Evolutionary conservation across 1,140 invertebrate genomes (phyloP), one percentile per base, ranked within the genome.

Genomic region (Manduca sexta): DNA sequence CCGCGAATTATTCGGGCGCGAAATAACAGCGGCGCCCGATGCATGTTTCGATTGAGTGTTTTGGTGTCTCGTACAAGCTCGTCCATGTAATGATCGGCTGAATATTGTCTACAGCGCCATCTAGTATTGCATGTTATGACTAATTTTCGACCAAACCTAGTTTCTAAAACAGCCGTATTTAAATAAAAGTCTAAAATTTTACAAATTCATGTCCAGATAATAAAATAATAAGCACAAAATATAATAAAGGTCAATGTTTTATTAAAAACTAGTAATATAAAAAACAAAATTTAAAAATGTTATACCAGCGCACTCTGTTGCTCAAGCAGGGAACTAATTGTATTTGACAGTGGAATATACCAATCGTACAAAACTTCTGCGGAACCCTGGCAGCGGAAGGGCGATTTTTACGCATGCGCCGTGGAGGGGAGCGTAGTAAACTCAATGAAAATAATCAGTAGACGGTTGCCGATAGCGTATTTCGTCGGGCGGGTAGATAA

Each of bases 31-130:
- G 70, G 63, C 64, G 39, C 62, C 70, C 69, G 47, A 72, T 62
- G 62, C 74, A 77, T 77, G 64, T 60, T 73, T 71, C 70, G 69
- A 74, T 69, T 63, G 65, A 76, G 75, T 79, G 79, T 80, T 78
- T 80, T 78, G 69, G 56, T 49, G 42, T 46, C 38, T 31, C 30
- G 31, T 18, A 7, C 16, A 16, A 38, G 51, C 38, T 56, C 52
- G 41, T 50, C 49, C 47, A 61, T 51, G 47, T 74, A 74, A 74
- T 75, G 70, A 79, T 77, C 70, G 75, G 39, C 56, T 38, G 37
- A 12, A 26, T 26, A 54, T 33, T 44, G 56, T 56, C 17, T 17
- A 31, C 18, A 58, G 43, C 55, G 64, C 58, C 64, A 64, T 64
- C 67, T 70, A 40, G 17, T 21, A 3, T 3, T 1, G 0, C 0